These are phyloP conservation scores for Eledona agricola DNA, from an alignment of 2,888 invertebrate genomes.

Conservation along the genomic window DNA sequence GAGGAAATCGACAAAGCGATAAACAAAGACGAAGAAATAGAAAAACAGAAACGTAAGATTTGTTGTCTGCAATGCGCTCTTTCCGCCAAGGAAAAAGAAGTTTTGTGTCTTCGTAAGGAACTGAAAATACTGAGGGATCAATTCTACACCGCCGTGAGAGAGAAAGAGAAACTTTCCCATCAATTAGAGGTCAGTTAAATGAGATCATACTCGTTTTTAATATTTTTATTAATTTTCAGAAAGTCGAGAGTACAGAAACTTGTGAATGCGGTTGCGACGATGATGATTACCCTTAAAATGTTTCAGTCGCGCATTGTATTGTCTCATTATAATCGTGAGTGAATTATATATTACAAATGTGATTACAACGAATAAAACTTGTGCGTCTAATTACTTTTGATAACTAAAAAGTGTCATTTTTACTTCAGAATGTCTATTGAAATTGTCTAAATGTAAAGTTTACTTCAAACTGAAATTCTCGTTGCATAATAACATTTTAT, in stretches of 20 bases:
- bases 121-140: conserved; percentile 15
- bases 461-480: neutral
- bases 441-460: neutral
- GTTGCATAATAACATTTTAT: neutral
- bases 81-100: conserved; percentile 13
- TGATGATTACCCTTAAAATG: too few species aligned
- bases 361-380: too few species aligned
- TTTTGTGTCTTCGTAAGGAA: conserved; percentile 12
- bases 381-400: too few species aligned
- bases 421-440: conserved; percentile 7
- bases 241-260: conserved; percentile 10
- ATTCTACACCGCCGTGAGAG: conserved; percentile 6
- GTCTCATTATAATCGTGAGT: too few species aligned
- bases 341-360: too few species aligned
- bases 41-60: conserved; percentile 9
- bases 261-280: too few species aligned
- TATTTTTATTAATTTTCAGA: conserved; percentile 8
- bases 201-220: too few species aligned
- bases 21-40: conserved; percentile 21
- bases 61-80: conserved; percentile 10
- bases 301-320: too few species aligned
- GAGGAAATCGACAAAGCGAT: conserved; percentile 23
- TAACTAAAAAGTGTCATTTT: too few species aligned
- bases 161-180: conserved; percentile 5
- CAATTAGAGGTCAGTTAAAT: conserved; percentile 14